phyloP scores from a whole-genome alignment of 2,113 vertebrate genomes.

The Lates calcarifer region DNA sequence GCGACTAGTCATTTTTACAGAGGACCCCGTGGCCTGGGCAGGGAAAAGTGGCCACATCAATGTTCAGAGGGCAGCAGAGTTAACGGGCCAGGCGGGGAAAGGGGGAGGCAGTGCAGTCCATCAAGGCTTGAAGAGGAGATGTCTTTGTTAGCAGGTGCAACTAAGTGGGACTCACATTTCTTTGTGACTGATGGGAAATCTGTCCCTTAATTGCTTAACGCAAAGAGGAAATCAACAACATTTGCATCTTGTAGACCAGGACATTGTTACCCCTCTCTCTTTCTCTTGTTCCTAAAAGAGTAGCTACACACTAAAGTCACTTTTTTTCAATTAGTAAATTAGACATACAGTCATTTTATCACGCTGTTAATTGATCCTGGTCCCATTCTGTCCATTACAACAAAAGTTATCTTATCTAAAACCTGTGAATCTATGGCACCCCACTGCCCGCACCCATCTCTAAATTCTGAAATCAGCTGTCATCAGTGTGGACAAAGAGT shows the following conservation, averaged over 20 bases:
- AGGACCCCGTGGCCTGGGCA: constrained; percentile 46
- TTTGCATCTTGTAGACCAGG: constrained; percentile 30
- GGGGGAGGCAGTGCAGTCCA: constrained; percentile 29
- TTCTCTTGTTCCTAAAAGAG: neutral
- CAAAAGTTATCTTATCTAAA: too few species aligned
- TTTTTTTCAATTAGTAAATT: neutral
- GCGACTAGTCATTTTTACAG: constrained; percentile 63
- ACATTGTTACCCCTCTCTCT: neutral
- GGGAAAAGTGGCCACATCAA: constrained; percentile 45
- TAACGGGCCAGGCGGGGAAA: constrained; percentile 37
- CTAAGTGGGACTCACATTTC: constrained; percentile 30
- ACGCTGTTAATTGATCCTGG: neutral
- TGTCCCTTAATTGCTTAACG: constrained; percentile 44
- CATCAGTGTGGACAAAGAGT: neutral
- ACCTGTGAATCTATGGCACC: neutral
- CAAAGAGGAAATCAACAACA: constrained; percentile 48
- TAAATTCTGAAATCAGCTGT: constrained; percentile 6
- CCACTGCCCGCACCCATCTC: neutral
- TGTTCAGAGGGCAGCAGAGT: constrained; percentile 52
- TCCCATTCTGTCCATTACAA: neutral
- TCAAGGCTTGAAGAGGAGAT: constrained; percentile 38
- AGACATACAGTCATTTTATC: neutral
- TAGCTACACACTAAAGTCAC: neutral
- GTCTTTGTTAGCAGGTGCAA: constrained; percentile 41
- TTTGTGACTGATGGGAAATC: constrained; percentile 43